Conservation (phyloP, 2,888 invertebrate genomes). For the Nipponacmea schrenckii region DNA sequence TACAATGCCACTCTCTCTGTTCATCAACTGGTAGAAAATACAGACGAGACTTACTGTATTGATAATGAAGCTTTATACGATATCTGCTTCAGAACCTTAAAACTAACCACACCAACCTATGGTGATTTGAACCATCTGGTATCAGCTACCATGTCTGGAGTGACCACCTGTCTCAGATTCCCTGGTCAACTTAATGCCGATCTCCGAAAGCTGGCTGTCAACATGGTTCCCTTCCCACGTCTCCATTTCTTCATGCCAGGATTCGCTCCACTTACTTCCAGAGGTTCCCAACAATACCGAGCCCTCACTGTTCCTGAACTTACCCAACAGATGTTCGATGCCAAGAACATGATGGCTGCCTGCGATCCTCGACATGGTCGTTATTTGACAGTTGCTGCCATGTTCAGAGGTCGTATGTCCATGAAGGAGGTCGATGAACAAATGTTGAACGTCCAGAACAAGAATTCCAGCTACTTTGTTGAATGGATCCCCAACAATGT, state of each 20-base stretch:
- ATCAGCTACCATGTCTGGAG: slow-evolving; percentile 3
- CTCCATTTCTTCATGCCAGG: slow-evolving; percentile 1
- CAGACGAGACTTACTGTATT: neutral
- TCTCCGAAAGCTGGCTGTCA: neutral
- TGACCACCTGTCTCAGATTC: neutral
- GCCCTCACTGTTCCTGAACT: neutral
- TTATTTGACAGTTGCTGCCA: neutral
- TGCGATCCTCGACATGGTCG: neutral
- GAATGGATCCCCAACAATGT: slow-evolving; percentile 6
- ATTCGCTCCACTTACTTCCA: slow-evolving; percentile 1
- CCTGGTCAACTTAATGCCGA: slow-evolving; percentile 1
- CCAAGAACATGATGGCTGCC: slow-evolving; percentile 8
- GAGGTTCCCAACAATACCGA: neutral
- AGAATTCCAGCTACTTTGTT: neutral
- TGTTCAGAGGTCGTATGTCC: slow-evolving; percentile 1
- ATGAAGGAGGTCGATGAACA: slow-evolving; percentile 3
- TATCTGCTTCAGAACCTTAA: slow-evolving; percentile 1
- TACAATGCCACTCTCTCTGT: neutral
- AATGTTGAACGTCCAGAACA: slow-evolving; percentile 2
- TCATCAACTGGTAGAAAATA: slow-evolving; percentile 4
- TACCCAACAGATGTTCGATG: slow-evolving; percentile 1
- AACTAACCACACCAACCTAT: neutral
- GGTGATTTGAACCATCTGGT: neutral
- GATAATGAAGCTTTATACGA: neutral
- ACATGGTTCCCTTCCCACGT: slow-evolving; percentile 2